These are phyloP conservation scores for Cliona cf. orientalis DNA, from an alignment of 37 sponge, comb jelly and placozoan species.

Conservation along the genomic window DNA sequence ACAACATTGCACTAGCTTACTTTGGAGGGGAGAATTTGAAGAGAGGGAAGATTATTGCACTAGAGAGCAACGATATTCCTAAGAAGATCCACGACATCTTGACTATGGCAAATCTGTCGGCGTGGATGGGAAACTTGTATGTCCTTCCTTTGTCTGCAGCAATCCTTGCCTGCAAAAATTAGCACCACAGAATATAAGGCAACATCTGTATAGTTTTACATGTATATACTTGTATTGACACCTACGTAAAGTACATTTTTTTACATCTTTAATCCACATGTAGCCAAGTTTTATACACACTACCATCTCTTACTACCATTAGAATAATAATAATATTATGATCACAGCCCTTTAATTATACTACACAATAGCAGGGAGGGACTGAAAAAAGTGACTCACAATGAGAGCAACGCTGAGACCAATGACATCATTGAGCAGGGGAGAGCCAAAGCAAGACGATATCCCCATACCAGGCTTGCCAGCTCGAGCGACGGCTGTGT, in stretches of 20 bases:
- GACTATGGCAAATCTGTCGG: constrained; percentile 46
- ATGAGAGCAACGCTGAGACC: constrained; percentile 87
- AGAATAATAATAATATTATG: neutral
- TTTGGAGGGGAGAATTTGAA: constrained; percentile 84
- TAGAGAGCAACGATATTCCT: constrained; percentile 66
- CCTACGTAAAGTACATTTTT: too few species aligned
- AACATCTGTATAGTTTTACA: too few species aligned
- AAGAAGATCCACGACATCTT: constrained; percentile 93
- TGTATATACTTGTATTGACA: too few species aligned
- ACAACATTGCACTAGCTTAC: constrained; percentile 39
- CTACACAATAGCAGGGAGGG: neutral
- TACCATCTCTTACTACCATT: neutral
- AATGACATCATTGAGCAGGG: constrained; percentile 90
- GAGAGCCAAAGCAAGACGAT: constrained; percentile 92
- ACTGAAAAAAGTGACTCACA: constrained; percentile 61
- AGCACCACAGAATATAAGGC: too few species aligned
- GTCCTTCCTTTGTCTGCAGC: constrained; percentile 37
- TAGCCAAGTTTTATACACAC: neutral
- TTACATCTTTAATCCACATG: too few species aligned
- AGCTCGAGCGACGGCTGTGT: constrained; percentile 86
- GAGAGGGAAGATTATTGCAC: constrained; percentile 69
- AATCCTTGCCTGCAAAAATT: constrained; percentile 54
- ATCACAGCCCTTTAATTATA: neutral
- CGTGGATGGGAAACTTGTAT: constrained; percentile 47
- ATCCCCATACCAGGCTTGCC: constrained; percentile 92